Evolutionary conservation across 2,113 vertebrate genomes (phyloP).

Genomic region (Xenus cinereus): DNA sequence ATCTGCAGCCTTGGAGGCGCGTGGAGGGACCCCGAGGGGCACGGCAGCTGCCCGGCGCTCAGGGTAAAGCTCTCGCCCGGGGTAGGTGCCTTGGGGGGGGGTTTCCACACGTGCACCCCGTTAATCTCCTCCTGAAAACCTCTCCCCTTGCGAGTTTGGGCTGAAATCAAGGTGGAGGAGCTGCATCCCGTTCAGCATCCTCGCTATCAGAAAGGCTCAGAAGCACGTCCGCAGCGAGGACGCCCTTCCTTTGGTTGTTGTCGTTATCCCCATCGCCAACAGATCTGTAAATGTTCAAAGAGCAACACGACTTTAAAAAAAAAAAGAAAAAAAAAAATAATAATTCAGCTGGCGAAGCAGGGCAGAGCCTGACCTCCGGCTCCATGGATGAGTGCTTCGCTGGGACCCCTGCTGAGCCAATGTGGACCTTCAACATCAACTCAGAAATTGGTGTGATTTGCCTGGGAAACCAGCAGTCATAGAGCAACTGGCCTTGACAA

Average conservation of each 20-base stretch:
- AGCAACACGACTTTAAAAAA: conserved; percentile 19
- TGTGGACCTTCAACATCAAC: conserved; percentile 85
- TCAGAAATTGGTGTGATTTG: conserved; percentile 88
- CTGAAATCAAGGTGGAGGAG: not conserved
- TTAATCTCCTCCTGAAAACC: not conserved
- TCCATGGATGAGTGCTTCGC: conserved; percentile 77
- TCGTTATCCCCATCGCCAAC: not conserved
- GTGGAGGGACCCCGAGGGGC: not conserved
- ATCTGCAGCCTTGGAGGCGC: not conserved
- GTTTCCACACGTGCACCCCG: rapidly evolving
- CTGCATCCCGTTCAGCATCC: not conserved
- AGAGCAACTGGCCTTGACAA: conserved; percentile 72
- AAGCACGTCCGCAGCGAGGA: not conserved
- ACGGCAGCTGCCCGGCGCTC: not conserved
- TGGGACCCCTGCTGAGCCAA: conserved; percentile 82
- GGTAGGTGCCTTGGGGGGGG: not conserved
- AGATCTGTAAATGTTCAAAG: conserved; percentile 55
- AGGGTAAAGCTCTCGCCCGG: not conserved
- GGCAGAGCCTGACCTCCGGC: conserved; percentile 78
- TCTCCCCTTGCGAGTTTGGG: not conserved
- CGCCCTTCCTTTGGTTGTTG: conserved; percentile 2
- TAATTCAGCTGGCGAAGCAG: conserved; percentile 51
- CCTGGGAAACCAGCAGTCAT: conserved; percentile 80
- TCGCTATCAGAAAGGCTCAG: not conserved
- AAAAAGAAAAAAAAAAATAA: conserved; percentile 27